Base-by-base conservation (phyloP, 2,888 invertebrate genomes). In the Pyrochroa serraticornis region DNA sequence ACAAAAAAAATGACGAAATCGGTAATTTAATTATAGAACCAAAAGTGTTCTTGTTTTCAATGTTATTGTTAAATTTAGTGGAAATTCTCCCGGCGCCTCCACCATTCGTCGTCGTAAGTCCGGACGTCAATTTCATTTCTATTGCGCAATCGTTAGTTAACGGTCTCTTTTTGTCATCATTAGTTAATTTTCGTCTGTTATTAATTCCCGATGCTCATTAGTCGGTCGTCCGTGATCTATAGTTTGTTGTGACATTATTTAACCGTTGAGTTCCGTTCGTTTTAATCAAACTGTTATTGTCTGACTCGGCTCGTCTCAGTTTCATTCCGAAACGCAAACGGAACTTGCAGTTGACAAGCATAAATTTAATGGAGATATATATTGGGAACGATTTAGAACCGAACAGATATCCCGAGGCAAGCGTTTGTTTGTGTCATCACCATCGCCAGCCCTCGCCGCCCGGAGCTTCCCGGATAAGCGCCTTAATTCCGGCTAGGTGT, bases 401-500 rank as follows among this genome's bases (percentile, higher is more conserved):
- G 64, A 71, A 69, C 67, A 65, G 69, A 67, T 71, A 67, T 66
- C 71, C 66, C 62, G 58, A 70, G 70, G 68, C 64, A 65, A 70
- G 65, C 70, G 69, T 71, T 73, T 71, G 71, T 71, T 70, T 70
- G 66, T 69, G 67, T 68, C 69, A 65, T 67, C 67, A 61, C 22
- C 63, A 64, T 67, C 60, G 65, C 63, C 62, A 64, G 57, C 54
- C 37, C 42, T 36, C 12, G 44, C 3, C 2, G 45, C 60, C 53
- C 43, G 42, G 48, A 57, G 49, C 46, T 48, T 50, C 55, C 50
- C 50, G 46, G 45, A 51, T 51, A 33, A 22, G 34, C 46, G 42
- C 51, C 39, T 49, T 56, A 56, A 56, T 51, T 49, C 46, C 22
- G 10, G 3, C 22, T 22, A 57, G 57, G 51, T 57, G 51, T 39